Evolutionary conservation across 1,140 invertebrate species (phyloP).

Genomic region (Eurosta solidaginis): DNA sequence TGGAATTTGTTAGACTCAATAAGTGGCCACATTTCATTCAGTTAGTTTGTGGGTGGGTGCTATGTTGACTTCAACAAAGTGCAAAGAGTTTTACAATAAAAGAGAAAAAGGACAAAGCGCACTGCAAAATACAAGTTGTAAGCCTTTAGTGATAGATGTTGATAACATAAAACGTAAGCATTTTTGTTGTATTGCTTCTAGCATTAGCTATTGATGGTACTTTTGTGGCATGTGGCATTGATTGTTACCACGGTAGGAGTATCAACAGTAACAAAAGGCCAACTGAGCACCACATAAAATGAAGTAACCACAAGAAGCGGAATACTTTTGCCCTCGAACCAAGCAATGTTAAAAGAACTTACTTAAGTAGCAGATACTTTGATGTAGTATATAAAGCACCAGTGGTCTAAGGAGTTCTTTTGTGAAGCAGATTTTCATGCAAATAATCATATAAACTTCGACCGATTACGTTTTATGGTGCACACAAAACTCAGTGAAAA

Average conservation of each 20-base stretch:
- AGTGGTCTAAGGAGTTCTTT: too few species aligned
- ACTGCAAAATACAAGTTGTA: not conserved
- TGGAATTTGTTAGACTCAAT: constrained; percentile 28
- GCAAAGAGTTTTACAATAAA: not conserved
- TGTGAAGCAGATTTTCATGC: too few species aligned
- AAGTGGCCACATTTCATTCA: not conserved
- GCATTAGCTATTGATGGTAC: not conserved
- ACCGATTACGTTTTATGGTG: too few species aligned
- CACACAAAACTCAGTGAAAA: too few species aligned
- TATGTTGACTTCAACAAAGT: too few species aligned
- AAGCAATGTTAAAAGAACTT: too few species aligned
- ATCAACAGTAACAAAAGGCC: too few species aligned
- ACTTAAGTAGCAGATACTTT: too few species aligned
- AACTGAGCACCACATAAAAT: not conserved
- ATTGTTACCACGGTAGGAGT: not conserved
- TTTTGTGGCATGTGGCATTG: not conserved
- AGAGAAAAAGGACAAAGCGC: constrained; percentile 6
- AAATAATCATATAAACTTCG: too few species aligned
- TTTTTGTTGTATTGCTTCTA: not conserved
- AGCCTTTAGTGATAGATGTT: not conserved
- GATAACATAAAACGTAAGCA: not conserved
- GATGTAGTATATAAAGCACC: too few species aligned
- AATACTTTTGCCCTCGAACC: too few species aligned
- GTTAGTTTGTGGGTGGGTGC: not conserved
- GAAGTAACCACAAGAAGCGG: not conserved